These are phyloP conservation scores for Carpatolechia fugitivella DNA, from an alignment of 2,888 invertebrate genomes.

Conservation along the genomic window DNA sequence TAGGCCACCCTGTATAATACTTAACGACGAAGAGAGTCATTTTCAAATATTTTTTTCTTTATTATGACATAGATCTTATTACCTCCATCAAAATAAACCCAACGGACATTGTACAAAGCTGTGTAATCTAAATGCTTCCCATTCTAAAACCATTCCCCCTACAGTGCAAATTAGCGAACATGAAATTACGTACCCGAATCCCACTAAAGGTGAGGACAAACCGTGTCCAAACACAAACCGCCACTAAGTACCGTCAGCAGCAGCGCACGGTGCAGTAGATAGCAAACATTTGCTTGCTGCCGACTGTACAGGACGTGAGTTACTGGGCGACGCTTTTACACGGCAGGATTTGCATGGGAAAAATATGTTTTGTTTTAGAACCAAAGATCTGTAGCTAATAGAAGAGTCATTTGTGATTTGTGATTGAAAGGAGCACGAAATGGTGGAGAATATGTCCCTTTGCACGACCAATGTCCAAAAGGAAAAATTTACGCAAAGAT, in stretches of 20 bases:
- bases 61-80: no score
- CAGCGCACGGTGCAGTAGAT: constrained; percentile 1
- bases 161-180: constrained; percentile 1
- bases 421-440: no score
- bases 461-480: background rate
- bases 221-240: background rate
- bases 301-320: constrained; percentile 26
- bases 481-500: no score
- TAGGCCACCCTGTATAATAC: no score
- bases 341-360: constrained; percentile 14
- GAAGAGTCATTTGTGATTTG: no score
- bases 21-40: no score
- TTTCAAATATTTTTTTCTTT: no score
- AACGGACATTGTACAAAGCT: no score
- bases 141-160: background rate
- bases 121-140: no score
- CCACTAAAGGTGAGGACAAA: background rate
- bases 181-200: background rate
- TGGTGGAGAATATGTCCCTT: no score
- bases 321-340: constrained; percentile 22
- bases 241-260: background rate
- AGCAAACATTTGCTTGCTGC: constrained; percentile 9
- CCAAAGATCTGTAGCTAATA: background rate
- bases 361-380: constrained; percentile 4
- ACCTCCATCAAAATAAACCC: no score